A percentile compares a stretch with the other conserved stretches of the same genome.
These are phyloP conservation scores for Euplexia lucipara DNA, from an alignment of 2,888 invertebrate species.

Conservation along the genomic window DNA sequence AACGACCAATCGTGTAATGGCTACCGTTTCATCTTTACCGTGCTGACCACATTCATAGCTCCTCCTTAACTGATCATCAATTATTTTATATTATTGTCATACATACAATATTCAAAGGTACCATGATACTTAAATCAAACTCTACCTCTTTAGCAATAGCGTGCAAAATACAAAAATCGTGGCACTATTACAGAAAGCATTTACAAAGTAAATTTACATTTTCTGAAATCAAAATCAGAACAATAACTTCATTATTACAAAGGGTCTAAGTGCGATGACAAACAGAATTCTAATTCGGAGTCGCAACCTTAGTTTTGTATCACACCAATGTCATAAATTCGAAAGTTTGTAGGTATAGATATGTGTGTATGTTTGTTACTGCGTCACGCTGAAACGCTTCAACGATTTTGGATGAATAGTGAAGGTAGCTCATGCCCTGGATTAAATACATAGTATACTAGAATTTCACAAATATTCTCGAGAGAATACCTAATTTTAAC, in stretches of 20 bases:
- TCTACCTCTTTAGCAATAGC: neutral
- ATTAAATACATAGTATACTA: too few species aligned
- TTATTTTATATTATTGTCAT: constrained; percentile 67
- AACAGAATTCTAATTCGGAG: constrained; percentile 23
- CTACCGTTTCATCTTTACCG: constrained; percentile 62
- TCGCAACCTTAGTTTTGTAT: constrained; percentile 50
- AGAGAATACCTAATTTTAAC: too few species aligned
- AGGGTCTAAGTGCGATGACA: constrained; percentile 34
- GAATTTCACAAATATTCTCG: too few species aligned
- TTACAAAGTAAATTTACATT: constrained; percentile 33
- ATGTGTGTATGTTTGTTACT: too few species aligned
- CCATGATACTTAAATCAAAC: constrained; percentile 23
- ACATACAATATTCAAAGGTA: constrained; percentile 39
- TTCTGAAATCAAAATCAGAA: constrained; percentile 29
- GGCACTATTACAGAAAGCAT: constrained; percentile 1
- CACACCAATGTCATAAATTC: too few species aligned
- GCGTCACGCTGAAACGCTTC: too few species aligned
- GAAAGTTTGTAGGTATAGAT: too few species aligned
- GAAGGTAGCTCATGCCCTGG: too few species aligned
- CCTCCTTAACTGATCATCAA: constrained; percentile 64
- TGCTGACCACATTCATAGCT: constrained; percentile 59
- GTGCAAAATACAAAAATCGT: constrained; percentile 5
- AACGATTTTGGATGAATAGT: too few species aligned
- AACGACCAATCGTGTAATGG: constrained; percentile 44
- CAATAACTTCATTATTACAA: constrained; percentile 37